These are phyloP conservation scores for Aporrectodea caliginosa DNA, from an alignment of 1,140 invertebrate species.

Conservation along the genomic window DNA sequence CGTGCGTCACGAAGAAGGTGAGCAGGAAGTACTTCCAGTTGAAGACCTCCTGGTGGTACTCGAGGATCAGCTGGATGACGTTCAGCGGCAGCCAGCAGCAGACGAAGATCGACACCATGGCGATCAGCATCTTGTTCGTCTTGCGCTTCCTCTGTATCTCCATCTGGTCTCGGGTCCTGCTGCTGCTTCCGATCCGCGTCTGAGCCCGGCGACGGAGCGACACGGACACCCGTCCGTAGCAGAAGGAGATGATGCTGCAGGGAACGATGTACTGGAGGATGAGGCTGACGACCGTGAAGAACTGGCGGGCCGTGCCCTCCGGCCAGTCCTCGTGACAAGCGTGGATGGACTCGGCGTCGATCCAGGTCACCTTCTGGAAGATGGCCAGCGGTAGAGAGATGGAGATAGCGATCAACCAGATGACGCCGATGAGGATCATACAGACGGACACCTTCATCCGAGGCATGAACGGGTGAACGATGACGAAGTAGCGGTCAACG, in stretches of 20 bases:
- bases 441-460: conserved; percentile 71
- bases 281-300: conserved; percentile 81
- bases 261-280: too few species aligned
- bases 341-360: conserved; percentile 35
- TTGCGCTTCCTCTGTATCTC: conserved; percentile 67
- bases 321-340: conserved; percentile 89
- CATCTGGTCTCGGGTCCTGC: conserved; percentile 59
- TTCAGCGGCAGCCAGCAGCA: conserved; percentile 95
- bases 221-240: conserved; percentile 85
- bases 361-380: conserved; percentile 63
- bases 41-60: conserved; percentile 54
- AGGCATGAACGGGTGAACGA: conserved; percentile 81
- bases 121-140: conserved; percentile 84
- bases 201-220: conserved; percentile 66
- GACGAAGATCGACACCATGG: conserved; percentile 93
- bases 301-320: conserved; percentile 62
- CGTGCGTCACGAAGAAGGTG: conserved; percentile 82
- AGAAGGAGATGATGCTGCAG: conserved; percentile 87
- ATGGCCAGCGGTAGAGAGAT: conserved; percentile 89
- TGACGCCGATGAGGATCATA: conserved; percentile 75
- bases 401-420: conserved; percentile 83
- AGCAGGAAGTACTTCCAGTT: conserved; percentile 79
- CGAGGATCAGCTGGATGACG: conserved; percentile 44
- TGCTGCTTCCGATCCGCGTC: conserved; percentile 65
- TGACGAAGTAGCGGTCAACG: conserved; percentile 92